These are phyloP conservation scores for Hapalemur alaotrensis DNA, from an alignment of 2,797 vertebrate genomes.

Conservation along the genomic window DNA sequence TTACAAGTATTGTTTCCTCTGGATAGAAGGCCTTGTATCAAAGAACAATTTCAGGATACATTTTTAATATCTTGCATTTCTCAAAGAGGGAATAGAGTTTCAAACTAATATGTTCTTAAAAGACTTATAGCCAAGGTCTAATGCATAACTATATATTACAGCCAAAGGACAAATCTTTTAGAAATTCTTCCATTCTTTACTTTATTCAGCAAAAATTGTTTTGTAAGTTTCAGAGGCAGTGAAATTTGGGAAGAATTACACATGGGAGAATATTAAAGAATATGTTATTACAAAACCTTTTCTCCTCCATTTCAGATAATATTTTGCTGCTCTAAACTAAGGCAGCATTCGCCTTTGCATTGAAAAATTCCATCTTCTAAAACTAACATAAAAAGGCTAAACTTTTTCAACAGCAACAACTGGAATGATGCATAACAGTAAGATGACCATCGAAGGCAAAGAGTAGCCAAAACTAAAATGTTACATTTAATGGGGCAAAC, in stretches of 20 bases:
- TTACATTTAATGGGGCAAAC: not conserved
- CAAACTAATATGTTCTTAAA: constrained; percentile 23
- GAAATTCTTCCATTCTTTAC: not conserved
- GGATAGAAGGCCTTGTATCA: not conserved
- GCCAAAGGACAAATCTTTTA: not conserved
- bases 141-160: constrained; percentile 7
- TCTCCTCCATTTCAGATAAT: not conserved
- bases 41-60: constrained; percentile 50
- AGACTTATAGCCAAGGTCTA: constrained; percentile 18
- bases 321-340: constrained; percentile 22
- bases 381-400: not conserved
- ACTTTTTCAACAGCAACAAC: not conserved
- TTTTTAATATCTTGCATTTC: constrained; percentile 47
- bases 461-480: not conserved
- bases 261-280: not conserved
- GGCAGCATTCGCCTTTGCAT: not conserved
- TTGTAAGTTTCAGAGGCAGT: constrained; percentile 5
- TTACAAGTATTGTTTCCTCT: constrained; percentile 9
- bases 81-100: constrained; percentile 45
- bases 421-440: not conserved
- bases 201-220: constrained; percentile 30
- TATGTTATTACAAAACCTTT: not conserved
- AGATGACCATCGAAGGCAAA: not conserved
- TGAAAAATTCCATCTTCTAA: not conserved
- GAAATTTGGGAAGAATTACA: not conserved